Evolutionary conservation across 2,113 vertebrate genomes (phyloP), one percentile per base, ranked within the genome.

Genomic region (Myotis yumanensis): DNA sequence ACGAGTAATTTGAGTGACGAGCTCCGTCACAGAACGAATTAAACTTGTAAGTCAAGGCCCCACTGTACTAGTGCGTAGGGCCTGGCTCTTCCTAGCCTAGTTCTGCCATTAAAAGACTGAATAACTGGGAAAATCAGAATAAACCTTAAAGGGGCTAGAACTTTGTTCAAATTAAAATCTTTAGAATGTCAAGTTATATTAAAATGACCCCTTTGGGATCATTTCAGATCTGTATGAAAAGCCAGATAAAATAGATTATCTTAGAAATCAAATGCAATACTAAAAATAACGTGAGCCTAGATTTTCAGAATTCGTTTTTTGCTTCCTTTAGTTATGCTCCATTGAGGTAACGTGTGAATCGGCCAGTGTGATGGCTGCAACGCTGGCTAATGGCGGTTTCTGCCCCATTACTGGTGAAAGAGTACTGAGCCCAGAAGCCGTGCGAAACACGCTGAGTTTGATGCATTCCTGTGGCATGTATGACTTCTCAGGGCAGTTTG

Each of bases 391-490:
- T 22, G 99, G 99, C 25, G 99, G 99, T 90, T 99, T 99, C 98
- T 99, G 99, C 97, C 99, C 99, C 25, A 99, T 99, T 97, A 99
- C 99, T 43, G 99, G 99, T 1, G 99, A 99, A 96, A 98, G 99
- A 32, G 99, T 99, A 1, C 98, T 99, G 97, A 99, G 99, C 96
- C 99, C 99, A 0, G 99, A 99, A 98, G 98, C 99, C 0, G 99
- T 99, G 90, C 98, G 99, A n/a, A 99, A 99, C 97, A 99, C 99
- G 0, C 97, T 99, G 96, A 99, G 99, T 84, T 98, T 99, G 92
- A 99, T 99, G 99, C 99, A 99, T 96, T 99, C 99, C 93, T 99
- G 99, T 93, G 99, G 99, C 98, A 99, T 99, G 99, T 99, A 99
- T 96, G 99, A 99, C 98, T 99, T 99, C 84, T 99, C 99, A 0